Evolutionary conservation across 1,140 invertebrate species (phyloP), one percentile per base, ranked within the genome.

Genomic region (Episyrphus balteatus): DNA sequence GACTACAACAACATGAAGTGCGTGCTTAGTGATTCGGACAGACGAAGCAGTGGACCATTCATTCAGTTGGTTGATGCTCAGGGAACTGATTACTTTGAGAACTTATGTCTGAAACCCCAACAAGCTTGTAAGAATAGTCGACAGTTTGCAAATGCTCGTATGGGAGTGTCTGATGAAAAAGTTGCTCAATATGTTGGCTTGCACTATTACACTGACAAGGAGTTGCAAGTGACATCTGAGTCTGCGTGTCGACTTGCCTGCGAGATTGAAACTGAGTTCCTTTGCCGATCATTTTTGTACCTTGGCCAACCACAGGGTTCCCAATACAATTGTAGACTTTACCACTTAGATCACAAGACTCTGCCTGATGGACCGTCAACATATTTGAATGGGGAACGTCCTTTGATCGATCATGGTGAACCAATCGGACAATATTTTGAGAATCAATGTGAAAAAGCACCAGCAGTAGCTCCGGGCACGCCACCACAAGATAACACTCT

Each of bases 61-160:
- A 79, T 86, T 3, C 86, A 91, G 58, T 81, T 94, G 49, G 82
- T 88, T 2, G 90, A 94, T 55, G 86, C 87, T 2, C 85, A 86
- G 55, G 91, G 90, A 18, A 86, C 92, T 5, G 92, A 95, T 66
- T 95, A 94, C 61, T 95, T 94, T 66, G 92, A 95, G 73, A 95
- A 94, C 71, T 74, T 93, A n/a, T 95, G 91, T 60, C 70, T 94
- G 51, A 87, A 88, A 73, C 82, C 86, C 18, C 81, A 80, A 46
- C 84, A 89, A 55, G 85, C 87, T 12, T 93, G 88, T 69, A 86
- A 87, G 61, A 81, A 79, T 2, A 82, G 81, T 47, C 75, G 86
- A 44, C 71, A 79, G 14, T 93, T 85, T 70, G 78, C 82, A 51
- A 77, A 81, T 36, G 88, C 90, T 2, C 76, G 86, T 51, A 81